These are phyloP conservation scores for Pammene aurita DNA, from an alignment of 2,888 invertebrate genomes.

Conservation along the genomic window DNA sequence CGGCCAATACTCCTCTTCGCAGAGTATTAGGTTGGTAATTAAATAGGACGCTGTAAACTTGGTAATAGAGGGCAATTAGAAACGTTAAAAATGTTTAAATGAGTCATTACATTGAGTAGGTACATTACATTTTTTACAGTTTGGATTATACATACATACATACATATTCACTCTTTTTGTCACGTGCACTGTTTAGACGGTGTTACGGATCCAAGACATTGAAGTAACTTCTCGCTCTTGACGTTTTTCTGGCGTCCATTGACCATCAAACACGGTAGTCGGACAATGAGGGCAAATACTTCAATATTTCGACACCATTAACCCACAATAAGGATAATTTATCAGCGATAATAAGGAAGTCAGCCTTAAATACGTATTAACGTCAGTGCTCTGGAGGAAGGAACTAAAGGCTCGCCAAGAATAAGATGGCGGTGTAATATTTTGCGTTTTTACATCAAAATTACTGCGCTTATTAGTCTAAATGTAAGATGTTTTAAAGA, in stretches of 20 bases:
- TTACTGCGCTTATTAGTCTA: too few relatives aligned
- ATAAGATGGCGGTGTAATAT: background rate
- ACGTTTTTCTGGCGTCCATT: slow-evolving; percentile 15
- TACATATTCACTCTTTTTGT: too few relatives aligned
- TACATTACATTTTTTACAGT: too few relatives aligned
- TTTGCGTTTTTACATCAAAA: background rate
- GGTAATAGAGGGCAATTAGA: too few relatives aligned
- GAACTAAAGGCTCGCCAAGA: background rate
- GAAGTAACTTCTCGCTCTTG: slow-evolving; percentile 1
- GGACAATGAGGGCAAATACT: slow-evolving; percentile 28
- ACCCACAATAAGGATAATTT: slow-evolving; percentile 46
- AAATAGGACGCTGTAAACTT: too few relatives aligned
- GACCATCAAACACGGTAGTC: slow-evolving; percentile 39
- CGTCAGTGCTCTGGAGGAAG: background rate
- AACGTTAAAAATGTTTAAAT: too few relatives aligned
- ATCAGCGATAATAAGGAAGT: slow-evolving; percentile 50
- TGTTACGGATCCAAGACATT: background rate
- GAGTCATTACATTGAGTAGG: too few relatives aligned
- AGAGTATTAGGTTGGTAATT: too few relatives aligned
- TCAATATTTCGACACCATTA: slow-evolving; percentile 46
- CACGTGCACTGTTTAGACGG: background rate
- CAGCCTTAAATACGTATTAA: slow-evolving; percentile 55
- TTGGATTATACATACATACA: too few relatives aligned
- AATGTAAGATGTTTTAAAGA: too few relatives aligned
- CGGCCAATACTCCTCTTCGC: too few relatives aligned